Evolutionary conservation across 2,888 invertebrate genomes (phyloP).

Genomic region (Chrysolina haemoptera): DNA sequence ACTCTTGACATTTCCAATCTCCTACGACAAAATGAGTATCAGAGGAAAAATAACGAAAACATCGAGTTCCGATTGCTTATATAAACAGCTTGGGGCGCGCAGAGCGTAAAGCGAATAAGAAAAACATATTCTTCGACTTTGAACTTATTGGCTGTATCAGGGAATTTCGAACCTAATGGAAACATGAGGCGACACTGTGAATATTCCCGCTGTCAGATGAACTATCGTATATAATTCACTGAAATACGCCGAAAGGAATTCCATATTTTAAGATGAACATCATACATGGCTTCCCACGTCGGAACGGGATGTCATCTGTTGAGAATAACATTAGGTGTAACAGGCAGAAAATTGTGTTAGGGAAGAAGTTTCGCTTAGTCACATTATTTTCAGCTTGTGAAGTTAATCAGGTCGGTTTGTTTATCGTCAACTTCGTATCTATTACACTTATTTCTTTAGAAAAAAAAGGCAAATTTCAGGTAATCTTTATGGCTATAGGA

Average conservation of each 20-base stretch:
- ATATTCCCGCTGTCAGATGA: neutral
- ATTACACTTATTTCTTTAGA: too few relatives aligned
- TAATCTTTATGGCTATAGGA: too few relatives aligned
- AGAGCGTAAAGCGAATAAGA: constrained; percentile 11
- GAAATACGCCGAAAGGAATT: neutral
- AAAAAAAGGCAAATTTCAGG: too few relatives aligned
- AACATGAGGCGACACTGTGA: neutral
- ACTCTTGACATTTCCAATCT: too few relatives aligned
- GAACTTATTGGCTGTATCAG: constrained; percentile 14
- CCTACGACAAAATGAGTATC: neutral
- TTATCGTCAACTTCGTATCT: too few relatives aligned
- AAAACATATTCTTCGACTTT: constrained; percentile 3
- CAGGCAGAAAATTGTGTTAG: too few relatives aligned
- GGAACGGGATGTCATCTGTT: neutral
- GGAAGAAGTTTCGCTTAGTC: neutral
- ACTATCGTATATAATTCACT: neutral
- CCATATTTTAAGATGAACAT: neutral
- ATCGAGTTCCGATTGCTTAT: constrained; percentile 16
- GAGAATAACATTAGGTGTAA: neutral
- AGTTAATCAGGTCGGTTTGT: too few relatives aligned
- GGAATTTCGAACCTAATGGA: constrained; percentile 1
- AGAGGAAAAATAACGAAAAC: neutral
- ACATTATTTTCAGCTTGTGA: neutral
- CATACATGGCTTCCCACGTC: neutral
- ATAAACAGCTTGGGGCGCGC: constrained; percentile 17